phyloP scores from a whole-genome alignment of 2,797 vertebrate genomes.

The Mus minutoides region DNA sequence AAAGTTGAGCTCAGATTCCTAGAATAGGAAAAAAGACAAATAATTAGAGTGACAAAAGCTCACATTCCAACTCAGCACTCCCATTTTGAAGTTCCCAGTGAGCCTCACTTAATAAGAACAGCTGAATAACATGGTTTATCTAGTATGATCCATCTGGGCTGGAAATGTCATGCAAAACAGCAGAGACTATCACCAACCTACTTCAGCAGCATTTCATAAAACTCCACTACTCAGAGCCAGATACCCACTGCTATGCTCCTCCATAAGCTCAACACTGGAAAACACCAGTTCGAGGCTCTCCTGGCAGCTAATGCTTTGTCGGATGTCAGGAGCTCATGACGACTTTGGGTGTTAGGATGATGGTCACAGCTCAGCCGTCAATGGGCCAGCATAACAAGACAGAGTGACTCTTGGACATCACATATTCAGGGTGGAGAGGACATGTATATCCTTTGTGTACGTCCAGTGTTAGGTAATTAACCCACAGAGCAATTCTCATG shows the following conservation, averaged over 20 bases:
- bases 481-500: not conserved
- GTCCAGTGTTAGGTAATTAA: not conserved
- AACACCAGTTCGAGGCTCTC: not conserved
- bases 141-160: fast-evolving
- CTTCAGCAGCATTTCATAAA: not conserved
- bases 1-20: not conserved
- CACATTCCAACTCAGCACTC: not conserved
- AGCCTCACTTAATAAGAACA: fast-evolving
- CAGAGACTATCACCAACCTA: fast-evolving
- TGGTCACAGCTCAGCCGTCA: not conserved
- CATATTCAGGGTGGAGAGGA: fast-evolving
- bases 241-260: not conserved
- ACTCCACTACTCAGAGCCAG: not conserved
- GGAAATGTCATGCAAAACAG: fast-evolving
- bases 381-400: not conserved
- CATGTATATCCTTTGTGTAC: fast-evolving
- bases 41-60: not conserved
- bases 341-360: not conserved
- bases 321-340: not conserved
- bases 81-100: not conserved
- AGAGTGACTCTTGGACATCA: not conserved
- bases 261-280: not conserved
- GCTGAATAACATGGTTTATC: not conserved
- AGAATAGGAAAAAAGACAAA: not conserved
- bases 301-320: not conserved